phyloP scores from a whole-genome alignment of 2,797 vertebrate genomes.

The Chaunax sp. region DNA sequence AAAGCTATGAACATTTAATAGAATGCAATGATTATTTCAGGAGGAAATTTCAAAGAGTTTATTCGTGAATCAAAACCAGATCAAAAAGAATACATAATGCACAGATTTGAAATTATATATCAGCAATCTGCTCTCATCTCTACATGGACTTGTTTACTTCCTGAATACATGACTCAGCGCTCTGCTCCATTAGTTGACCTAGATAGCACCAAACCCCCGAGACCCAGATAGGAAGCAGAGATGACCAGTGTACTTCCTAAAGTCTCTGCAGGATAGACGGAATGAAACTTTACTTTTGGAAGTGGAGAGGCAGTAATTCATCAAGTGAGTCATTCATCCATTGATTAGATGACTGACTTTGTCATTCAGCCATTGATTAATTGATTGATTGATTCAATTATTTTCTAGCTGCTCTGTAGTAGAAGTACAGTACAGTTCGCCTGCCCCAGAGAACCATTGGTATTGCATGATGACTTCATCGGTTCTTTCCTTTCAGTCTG shows the following conservation, averaged over 20 bases:
- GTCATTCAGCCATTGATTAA: neutral
- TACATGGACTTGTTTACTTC: slow-evolving; percentile 60
- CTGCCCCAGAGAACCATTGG: slow-evolving; percentile 30
- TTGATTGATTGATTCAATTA: neutral
- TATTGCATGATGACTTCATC: slow-evolving; percentile 51
- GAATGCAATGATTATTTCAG: slow-evolving; percentile 24
- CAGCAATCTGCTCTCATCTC: slow-evolving; percentile 51
- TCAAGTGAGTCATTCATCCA: neutral
- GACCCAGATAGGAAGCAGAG: slow-evolving; percentile 33
- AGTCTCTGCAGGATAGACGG: slow-evolving; percentile 13
- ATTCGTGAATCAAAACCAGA: slow-evolving; percentile 54
- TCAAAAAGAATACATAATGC: slow-evolving; percentile 64
- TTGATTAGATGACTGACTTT: neutral
- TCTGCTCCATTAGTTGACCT: slow-evolving; percentile 58
- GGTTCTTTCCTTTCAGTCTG: slow-evolving; percentile 46
- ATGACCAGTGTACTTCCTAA: slow-evolving; percentile 39
- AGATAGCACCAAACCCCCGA: slow-evolving; percentile 50
- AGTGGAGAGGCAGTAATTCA: neutral
- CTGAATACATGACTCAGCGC: slow-evolving; percentile 64
- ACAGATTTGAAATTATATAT: slow-evolving; percentile 59
- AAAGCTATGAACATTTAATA: slow-evolving; percentile 18
- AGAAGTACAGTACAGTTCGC: neutral
- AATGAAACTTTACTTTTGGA: slow-evolving; percentile 1
- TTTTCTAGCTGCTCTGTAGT: neutral
- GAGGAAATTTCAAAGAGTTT: slow-evolving; percentile 31